Conservation (phyloP, 2,888 invertebrate genomes). For the Heterodera filipjevi region DNA sequence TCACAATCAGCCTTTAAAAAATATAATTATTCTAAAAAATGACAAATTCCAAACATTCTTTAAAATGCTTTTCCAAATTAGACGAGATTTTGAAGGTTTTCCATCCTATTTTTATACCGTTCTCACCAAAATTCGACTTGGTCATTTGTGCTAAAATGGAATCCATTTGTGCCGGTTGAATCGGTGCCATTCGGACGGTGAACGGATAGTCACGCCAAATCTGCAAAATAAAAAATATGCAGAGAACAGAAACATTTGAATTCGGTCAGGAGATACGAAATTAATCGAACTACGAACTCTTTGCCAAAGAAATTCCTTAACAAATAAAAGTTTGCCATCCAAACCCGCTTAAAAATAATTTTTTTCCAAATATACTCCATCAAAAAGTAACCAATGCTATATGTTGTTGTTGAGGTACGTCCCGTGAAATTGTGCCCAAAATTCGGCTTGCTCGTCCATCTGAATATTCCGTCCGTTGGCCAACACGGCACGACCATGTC, state of each 20-base stretch:
- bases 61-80: background rate
- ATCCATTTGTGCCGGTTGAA: conserved; percentile 50
- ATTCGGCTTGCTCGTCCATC: conserved; percentile 83
- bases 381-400: background rate
- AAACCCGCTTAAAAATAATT: too few species aligned
- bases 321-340: too few species aligned
- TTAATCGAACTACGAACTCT: too few species aligned
- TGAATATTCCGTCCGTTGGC: conserved; percentile 82
- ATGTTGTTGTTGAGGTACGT: background rate
- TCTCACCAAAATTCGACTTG: background rate
- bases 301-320: too few species aligned
- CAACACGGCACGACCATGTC: conserved; percentile 75
- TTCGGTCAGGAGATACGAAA: too few species aligned
- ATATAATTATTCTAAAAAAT: too few species aligned
- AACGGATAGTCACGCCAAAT: conserved; percentile 40
- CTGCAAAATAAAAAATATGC: too few species aligned
- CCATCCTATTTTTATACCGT: too few species aligned
- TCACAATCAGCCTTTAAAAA: background rate
- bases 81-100: background rate
- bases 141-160: conserved; percentile 35
- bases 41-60: background rate
- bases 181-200: conserved; percentile 44
- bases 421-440: conserved; percentile 77
- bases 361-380: too few species aligned
- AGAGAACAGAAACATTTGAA: too few species aligned